These are phyloP conservation scores for Brachionus rubens DNA, from an alignment of 1,140 invertebrate species.

Conservation along the genomic window DNA sequence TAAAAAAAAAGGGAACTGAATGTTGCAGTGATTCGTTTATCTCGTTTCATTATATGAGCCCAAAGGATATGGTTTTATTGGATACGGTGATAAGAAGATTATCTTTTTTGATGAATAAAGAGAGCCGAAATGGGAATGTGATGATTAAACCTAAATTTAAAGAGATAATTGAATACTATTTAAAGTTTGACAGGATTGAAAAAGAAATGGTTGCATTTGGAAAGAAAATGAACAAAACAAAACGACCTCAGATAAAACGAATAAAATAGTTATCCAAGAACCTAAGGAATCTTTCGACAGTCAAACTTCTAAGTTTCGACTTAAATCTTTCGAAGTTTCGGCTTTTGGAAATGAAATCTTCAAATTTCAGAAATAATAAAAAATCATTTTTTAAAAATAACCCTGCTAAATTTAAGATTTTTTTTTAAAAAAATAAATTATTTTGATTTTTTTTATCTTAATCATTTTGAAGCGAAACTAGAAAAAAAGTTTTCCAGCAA, in stretches of 20 bases:
- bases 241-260: background rate
- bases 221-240: background rate
- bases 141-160: conserved; percentile 16
- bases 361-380: too few species aligned
- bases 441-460: too few species aligned
- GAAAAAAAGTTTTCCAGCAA: too few species aligned
- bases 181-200: conserved; percentile 18
- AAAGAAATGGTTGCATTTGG: conserved; percentile 10
- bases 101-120: background rate
- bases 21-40: conserved; percentile 43
- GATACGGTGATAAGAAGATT: background rate
- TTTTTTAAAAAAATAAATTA: too few species aligned
- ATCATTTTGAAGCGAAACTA: too few species aligned
- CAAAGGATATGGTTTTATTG: background rate
- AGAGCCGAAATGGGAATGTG: background rate
- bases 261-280: background rate
- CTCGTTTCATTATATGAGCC: conserved; percentile 32
- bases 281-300: too few species aligned
- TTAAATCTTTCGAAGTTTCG: too few species aligned
- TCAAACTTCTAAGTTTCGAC: too few species aligned
- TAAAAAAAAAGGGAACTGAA: conserved; percentile 19
- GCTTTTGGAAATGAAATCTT: too few species aligned
- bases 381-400: too few species aligned
- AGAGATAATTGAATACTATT: background rate
- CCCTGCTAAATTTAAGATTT: too few species aligned